Evolutionary conservation across 2,113 vertebrate genomes (phyloP).

Genomic region (Daboia siamensis): DNA sequence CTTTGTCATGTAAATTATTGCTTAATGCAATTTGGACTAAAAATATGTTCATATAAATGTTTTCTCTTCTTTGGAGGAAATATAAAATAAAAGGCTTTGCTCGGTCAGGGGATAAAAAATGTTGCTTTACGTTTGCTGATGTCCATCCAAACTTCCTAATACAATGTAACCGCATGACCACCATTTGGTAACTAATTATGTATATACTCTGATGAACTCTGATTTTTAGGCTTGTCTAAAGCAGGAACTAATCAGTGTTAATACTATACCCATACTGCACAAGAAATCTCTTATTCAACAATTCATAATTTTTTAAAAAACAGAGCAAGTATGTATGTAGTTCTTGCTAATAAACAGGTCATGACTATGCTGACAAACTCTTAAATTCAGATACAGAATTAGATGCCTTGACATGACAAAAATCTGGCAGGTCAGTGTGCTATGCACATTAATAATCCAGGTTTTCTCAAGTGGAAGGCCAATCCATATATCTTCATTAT

Average conservation of each 20-base stretch:
- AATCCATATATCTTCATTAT: not conserved
- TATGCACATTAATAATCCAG: not conserved
- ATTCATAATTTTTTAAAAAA: not conserved
- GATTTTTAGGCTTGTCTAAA: not conserved
- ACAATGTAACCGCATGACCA: not conserved
- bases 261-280: not conserved
- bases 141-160: not conserved
- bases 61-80: not conserved
- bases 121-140: not conserved
- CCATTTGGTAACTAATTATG: not conserved
- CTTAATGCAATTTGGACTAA: not conserved
- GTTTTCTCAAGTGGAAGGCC: not conserved
- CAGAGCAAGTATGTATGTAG: not conserved
- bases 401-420: not conserved
- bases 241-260: not conserved
- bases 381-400: not conserved
- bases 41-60: not conserved
- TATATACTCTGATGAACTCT: not conserved
- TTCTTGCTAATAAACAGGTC: not conserved
- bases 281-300: not conserved
- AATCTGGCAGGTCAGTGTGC: not conserved
- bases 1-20: not conserved
- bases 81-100: not conserved
- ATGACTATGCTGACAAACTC: not conserved
- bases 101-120: not conserved